Evolutionary conservation across 2,113 vertebrate genomes (phyloP).

Genomic region (Murina feae): DNA sequence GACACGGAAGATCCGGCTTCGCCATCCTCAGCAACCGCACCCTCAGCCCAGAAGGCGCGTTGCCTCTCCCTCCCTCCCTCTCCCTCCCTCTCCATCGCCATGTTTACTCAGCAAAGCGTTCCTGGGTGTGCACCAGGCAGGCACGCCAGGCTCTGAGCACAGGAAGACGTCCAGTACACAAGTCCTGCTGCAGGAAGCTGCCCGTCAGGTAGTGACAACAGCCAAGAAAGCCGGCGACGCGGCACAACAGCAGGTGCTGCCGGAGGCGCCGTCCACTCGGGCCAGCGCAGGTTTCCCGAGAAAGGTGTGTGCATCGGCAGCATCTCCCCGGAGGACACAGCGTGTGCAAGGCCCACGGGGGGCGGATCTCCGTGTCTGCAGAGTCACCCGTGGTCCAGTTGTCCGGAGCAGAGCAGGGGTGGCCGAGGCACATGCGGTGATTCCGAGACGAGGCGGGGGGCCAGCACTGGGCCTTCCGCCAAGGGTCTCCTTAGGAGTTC

Average conservation of each 20-base stretch:
- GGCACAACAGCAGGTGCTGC: too few species aligned
- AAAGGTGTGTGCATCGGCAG: accelerated
- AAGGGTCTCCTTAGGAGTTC: neutral
- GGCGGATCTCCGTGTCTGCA: accelerated
- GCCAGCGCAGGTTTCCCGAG: neutral
- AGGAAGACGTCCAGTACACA: neutral
- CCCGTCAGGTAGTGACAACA: too few species aligned
- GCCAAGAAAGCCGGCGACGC: neutral
- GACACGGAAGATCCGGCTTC: accelerated
- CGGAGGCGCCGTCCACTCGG: neutral
- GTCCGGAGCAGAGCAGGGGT: too few species aligned
- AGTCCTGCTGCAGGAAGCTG: neutral
- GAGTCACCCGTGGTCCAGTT: neutral
- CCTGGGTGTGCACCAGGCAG: neutral
- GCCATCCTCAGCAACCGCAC: neutral
- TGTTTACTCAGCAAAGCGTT: neutral
- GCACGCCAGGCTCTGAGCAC: neutral
- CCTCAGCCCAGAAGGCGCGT: neutral
- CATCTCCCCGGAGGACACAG: neutral
- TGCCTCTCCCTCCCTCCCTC: neutral
- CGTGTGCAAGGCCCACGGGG: neutral
- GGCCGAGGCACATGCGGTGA: too few species aligned
- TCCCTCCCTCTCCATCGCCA: too few species aligned
- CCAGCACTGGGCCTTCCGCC: neutral
- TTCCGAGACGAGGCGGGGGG: neutral